Conservation (phyloP, 2,888 invertebrate species). For the Heteromyza rotundicornis region DNA sequence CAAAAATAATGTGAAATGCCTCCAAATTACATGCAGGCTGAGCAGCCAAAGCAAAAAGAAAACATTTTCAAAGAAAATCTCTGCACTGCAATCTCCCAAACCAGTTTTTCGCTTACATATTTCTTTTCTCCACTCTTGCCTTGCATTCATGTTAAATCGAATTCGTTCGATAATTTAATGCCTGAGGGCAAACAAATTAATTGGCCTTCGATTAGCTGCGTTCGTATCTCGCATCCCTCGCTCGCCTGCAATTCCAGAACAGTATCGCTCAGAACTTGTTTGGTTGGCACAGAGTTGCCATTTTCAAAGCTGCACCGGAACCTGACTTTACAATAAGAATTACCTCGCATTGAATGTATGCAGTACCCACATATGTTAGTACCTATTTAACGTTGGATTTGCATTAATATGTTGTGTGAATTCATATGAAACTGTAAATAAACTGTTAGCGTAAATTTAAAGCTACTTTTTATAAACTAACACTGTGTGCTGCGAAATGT, state of each 20-base stretch:
- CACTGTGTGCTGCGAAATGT: no score
- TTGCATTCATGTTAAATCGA: neutral
- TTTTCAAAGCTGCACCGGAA: constrained; percentile 13
- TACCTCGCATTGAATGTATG: no score
- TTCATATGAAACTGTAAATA: no score
- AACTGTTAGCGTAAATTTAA: no score
- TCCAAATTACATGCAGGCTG: neutral
- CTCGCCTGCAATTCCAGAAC: neutral
- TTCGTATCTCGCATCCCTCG: constrained; percentile 4
- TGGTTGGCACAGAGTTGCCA: constrained; percentile 3
- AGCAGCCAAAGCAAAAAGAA: neutral
- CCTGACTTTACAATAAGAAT: constrained; percentile 6
- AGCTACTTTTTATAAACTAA: no score
- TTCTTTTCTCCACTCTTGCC: neutral
- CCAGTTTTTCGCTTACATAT: constrained; percentile 3
- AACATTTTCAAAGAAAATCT: neutral
- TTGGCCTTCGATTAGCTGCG: constrained; percentile 18
- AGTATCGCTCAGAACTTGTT: neutral
- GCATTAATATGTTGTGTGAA: no score
- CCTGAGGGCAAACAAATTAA: constrained; percentile 22
- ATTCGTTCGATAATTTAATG: constrained; percentile 19
- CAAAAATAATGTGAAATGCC: neutral
- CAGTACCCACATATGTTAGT: no score
- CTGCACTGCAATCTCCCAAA: constrained; percentile 2
- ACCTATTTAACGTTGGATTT: no score